Conservation (phyloP, 1,140 invertebrate species). For the Drosophila athabasca region DNA sequence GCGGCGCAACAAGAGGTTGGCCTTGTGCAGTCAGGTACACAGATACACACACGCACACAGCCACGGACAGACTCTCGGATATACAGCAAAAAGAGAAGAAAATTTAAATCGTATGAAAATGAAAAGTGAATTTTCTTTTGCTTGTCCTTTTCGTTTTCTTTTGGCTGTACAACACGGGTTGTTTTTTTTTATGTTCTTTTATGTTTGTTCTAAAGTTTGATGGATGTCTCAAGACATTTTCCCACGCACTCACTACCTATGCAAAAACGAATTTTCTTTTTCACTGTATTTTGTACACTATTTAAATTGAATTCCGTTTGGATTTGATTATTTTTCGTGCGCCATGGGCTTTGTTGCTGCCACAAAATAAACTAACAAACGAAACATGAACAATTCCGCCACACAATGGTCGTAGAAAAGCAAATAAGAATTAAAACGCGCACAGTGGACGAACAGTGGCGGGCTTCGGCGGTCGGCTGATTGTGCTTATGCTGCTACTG, state of each 20-base stretch:
- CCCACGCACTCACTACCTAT: constrained; percentile 31
- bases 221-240: constrained; percentile 25
- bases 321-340: too few relatives aligned
- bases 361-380: constrained; percentile 73
- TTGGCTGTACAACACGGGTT: too few relatives aligned
- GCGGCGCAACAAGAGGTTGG: constrained; percentile 79
- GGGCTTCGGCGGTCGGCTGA: constrained; percentile 46
- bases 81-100: constrained; percentile 23
- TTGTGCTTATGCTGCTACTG: constrained; percentile 55
- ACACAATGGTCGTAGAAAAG: constrained; percentile 80
- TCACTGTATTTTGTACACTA: constrained; percentile 39
- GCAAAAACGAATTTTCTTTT: constrained; percentile 10
- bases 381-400: constrained; percentile 82
- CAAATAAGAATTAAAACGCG: constrained; percentile 81
- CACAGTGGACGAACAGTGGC: constrained; percentile 49
- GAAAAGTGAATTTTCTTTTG: constrained; percentile 40
- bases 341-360: constrained; percentile 41
- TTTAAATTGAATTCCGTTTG: constrained; percentile 33
- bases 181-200: too few relatives aligned
- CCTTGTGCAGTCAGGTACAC: constrained; percentile 62
- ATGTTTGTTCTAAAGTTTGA: constrained; percentile 2
- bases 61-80: constrained; percentile 4
- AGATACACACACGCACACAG: constrained; percentile 38
- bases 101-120: constrained; percentile 39
- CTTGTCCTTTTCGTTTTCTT: constrained; percentile 1